Percentiles rank a stretch among this genome's conserved stretches.
phyloP scores from a whole-genome alignment of 2,797 vertebrate genomes.

The Dendrocincla fuliginosa region DNA sequence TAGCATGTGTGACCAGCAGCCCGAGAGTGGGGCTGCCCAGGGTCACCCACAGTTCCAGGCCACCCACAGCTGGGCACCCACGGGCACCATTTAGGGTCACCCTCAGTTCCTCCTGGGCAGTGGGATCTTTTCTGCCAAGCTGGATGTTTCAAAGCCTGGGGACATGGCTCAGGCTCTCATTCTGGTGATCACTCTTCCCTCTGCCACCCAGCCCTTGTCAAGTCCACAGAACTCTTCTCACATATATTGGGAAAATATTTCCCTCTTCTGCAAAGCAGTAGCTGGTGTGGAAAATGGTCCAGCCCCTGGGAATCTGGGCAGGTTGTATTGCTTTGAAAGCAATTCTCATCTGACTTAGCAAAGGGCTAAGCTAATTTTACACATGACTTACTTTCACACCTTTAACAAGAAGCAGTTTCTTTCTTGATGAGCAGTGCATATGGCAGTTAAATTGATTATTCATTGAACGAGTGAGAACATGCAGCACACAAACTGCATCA shows the following conservation, averaged over 20 bases:
- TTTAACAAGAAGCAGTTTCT: slow-evolving; percentile 14
- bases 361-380: slow-evolving; percentile 45
- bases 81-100: fast-evolving
- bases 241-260: not conserved
- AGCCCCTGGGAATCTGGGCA: not conserved
- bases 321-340: not conserved
- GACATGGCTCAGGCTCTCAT: fast-evolving
- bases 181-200: fast-evolving
- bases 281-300: not conserved
- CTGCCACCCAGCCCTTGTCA: fast-evolving
- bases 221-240: not conserved
- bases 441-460: slow-evolving; percentile 35
- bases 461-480: not conserved
- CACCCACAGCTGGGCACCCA: fast-evolving
- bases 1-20: fast-evolving
- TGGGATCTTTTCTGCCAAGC: not conserved
- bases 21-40: not conserved
- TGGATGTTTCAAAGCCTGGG: not conserved
- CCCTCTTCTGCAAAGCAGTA: not conserved
- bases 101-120: fast-evolving
- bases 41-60: not conserved
- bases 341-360: not conserved
- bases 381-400: slow-evolving; percentile 30
- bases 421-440: not conserved
- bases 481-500: not conserved